Base-by-base conservation (phyloP, 2,113 vertebrate genomes). In the Apus apus region DNA sequence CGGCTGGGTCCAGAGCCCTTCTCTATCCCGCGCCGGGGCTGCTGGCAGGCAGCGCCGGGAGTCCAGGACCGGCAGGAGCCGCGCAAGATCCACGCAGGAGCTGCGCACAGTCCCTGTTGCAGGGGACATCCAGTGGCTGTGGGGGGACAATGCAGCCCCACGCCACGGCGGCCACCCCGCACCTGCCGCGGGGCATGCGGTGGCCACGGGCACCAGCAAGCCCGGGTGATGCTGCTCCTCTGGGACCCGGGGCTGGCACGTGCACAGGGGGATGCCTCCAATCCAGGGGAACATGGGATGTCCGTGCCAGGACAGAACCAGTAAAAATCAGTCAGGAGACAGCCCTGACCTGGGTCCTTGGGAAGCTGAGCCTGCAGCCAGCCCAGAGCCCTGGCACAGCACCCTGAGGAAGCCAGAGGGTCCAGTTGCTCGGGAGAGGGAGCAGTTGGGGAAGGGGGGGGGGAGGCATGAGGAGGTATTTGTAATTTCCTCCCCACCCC, bases 101-200 rank as follows among this genome's bases (percentile, higher is more conserved):
- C 29, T 5, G 8, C 8, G 6, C 87, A 17, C 83, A 68, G 93
- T 15, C 88, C 77, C 64, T 87, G 72, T 74, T 81, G 81, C 57
- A 67, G 90, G 94, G 93, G 94, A 95, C 94, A 93, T 85, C 96
- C 90, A 95, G 95, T 2, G 87, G 94, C 85, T 80, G 91, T 29
- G 60, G 56, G 91, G 13, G 25, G 64, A 61, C 61, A 81, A n/a
- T 61, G 93, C 93, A 93, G 81, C n/a, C 36, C 62, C 67, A 0
- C 0, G 29, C 67, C 58, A 1, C 8, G 22, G 0, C 11, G 2
- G 48, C 11, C 53, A 29, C 53, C 46, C 46, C 14, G 25, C 70
- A 17, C 29, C 56, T 32, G 30, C 30, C 17, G 17, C 46, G 18
- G 46, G 46, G 48, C 48, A 22, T 19, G 48, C 10, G 40, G 40